phyloP scores from a whole-genome alignment of 2,113 vertebrate genomes.

The Bothrops jararaca region DNA sequence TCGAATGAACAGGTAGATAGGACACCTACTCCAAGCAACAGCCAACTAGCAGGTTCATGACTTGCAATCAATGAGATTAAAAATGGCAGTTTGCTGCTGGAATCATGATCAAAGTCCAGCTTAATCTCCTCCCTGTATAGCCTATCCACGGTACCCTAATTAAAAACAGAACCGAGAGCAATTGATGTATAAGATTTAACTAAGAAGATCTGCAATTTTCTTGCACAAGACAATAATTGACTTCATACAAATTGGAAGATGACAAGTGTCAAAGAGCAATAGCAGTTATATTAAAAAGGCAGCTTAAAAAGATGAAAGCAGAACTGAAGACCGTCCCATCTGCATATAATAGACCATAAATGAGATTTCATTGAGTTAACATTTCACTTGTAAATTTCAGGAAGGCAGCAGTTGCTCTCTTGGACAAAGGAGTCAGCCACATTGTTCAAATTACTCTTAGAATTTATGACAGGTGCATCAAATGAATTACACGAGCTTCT shows the following conservation, averaged over 20 bases:
- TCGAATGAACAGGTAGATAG: neutral
- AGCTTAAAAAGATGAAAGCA: constrained; percentile 50
- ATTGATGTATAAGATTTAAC: constrained; percentile 51
- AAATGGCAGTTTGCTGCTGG: neutral
- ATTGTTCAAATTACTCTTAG: constrained; percentile 39
- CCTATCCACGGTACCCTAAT: constrained; percentile 29
- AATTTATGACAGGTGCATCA: neutral
- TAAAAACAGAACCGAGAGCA: constrained; percentile 48
- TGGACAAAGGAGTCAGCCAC: constrained; percentile 26
- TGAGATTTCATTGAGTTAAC: constrained; percentile 45
- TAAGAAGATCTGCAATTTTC: constrained; percentile 59
- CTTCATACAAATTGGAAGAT: constrained; percentile 55
- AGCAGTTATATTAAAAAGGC: constrained; percentile 36
- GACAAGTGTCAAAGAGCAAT: constrained; percentile 43
- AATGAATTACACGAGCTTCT: neutral
- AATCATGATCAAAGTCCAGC: neutral
- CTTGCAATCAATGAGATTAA: neutral
- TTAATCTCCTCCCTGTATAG: constrained; percentile 27
- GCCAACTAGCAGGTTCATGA: neutral
- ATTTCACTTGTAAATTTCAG: constrained; percentile 48
- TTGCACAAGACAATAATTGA: constrained; percentile 50
- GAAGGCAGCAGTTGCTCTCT: constrained; percentile 40
- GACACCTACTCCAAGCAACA: no score
- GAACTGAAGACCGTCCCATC: constrained; percentile 32
- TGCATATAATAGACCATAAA: constrained; percentile 54